Base-by-base conservation (phyloP, 2,113 vertebrate genomes). In the Cyprinus carpio region DNA sequence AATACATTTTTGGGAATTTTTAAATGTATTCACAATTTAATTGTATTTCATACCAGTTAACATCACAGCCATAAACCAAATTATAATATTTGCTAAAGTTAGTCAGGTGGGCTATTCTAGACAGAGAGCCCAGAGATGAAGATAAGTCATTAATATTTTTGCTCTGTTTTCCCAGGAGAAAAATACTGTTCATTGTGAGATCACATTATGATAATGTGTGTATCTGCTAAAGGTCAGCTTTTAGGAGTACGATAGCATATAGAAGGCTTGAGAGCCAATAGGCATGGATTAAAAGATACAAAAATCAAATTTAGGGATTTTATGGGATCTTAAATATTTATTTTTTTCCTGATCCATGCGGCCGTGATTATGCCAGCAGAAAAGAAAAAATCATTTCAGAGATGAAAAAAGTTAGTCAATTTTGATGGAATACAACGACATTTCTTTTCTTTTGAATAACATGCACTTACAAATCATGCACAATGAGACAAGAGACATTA, bases 131-230 rank as follows among this genome's bases (percentile, higher is more conserved):
- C 4, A 43, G 20, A 25, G 23, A 74, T 3, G 4, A 46, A 74
- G 12, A 46, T 46, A n/a, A 74, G 12, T 74, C 23, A 46, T 74
- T 25, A 6, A 40, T 40, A 46, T 12, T n/a, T 37, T 46, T 13
- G n/a, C 6, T 25, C n/a, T 16, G 40, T 15, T 25, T 46, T 46
- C 40, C 23, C 69, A 72, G 6, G 6, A 46, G n/a, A 74, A 25
- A 46, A 75, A 46, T 13, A 16, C 23, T 74, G 23, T 74, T 74
- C n/a, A n/a, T 74, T 25, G 37, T 74, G 20, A n/a, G 37, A 74
- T 74, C n/a, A n/a, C n/a, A n/a, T 74, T 74, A 46, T 25, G 71
- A 43, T 74, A 74, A 74, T 46, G 40, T 74, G 71, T 74, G 46
- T 40, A 74, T 74, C 40, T 46, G 23, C 40, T 43, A 74, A 74